Evolutionary conservation across 2,113 vertebrate species (phyloP).

Genomic region (Tetrax tetrax): DNA sequence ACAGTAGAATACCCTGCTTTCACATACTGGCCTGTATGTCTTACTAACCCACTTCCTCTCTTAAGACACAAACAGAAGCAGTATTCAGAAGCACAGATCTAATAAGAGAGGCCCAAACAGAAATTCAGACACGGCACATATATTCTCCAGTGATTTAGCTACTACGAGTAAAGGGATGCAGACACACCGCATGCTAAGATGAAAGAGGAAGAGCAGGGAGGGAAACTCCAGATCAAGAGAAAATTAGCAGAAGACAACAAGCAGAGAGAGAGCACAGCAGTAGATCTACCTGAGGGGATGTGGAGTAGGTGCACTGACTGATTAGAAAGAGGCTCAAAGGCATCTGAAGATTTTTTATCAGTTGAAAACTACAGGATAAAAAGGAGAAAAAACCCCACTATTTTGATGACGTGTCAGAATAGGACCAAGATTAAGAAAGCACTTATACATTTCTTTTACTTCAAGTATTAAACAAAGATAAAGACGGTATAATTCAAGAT

Average conservation of each 20-base stretch:
- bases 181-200: not conserved
- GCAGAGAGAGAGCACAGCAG: not conserved
- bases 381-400: not conserved
- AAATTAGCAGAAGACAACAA: slow-evolving; percentile 17
- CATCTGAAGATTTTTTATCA: not conserved
- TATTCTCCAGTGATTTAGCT: not conserved
- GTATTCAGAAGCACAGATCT: not conserved
- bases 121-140: not conserved
- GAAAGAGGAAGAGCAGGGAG: not conserved
- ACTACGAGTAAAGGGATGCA: not conserved
- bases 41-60: not conserved
- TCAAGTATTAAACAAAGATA: not conserved
- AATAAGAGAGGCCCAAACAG: not conserved
- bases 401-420: not conserved
- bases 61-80: not conserved
- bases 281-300: not conserved
- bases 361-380: not conserved
- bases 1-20: not conserved
- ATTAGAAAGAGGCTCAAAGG: not conserved
- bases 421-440: not conserved
- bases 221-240: not conserved
- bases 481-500: not conserved
- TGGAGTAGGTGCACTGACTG: not conserved
- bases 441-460: not conserved
- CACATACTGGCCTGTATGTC: not conserved